A percentile compares a stretch with the other conserved stretches of the same genome.
Conservation (phyloP, 2,888 invertebrate genomes). For the Myathropa florea region DNA sequence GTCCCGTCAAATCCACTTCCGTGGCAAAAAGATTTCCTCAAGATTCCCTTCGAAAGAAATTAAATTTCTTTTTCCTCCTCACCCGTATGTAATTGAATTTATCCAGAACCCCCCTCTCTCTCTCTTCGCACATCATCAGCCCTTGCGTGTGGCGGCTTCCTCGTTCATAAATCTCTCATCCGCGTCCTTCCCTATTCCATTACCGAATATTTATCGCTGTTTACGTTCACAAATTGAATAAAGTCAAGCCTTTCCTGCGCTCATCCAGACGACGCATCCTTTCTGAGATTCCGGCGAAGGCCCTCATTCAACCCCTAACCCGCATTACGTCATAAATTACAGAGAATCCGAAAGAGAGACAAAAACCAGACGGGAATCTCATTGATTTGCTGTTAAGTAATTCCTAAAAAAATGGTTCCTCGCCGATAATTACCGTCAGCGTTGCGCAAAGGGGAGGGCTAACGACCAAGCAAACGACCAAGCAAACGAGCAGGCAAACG, state of each 20-base stretch:
- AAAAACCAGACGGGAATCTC: slow-evolving; percentile 13
- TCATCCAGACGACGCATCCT: background rate
- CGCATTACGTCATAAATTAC: slow-evolving; percentile 67
- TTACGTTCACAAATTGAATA: slow-evolving; percentile 64
- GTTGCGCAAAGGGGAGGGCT: background rate
- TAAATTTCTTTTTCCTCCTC: background rate
- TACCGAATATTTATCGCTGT: slow-evolving; percentile 59
- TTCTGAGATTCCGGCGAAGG: slow-evolving; percentile 7
- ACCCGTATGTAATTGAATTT: slow-evolving; percentile 47
- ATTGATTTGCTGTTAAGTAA: slow-evolving; percentile 57
- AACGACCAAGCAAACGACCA: slow-evolving; percentile 45
- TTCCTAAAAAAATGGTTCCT: slow-evolving; percentile 40
- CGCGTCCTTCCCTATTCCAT: background rate
- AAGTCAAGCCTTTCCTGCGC: slow-evolving; percentile 51
- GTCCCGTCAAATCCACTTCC: background rate
- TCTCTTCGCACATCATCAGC: slow-evolving; percentile 1
- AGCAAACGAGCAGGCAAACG: slow-evolving; percentile 19
- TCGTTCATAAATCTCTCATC: slow-evolving; percentile 11
- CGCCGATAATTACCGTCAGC: slow-evolving; percentile 37
- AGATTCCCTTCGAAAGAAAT: background rate
- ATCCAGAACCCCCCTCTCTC: slow-evolving; percentile 31
- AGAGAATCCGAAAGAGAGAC: slow-evolving; percentile 3
- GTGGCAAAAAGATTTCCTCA: background rate
- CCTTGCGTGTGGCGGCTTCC: background rate
- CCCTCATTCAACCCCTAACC: slow-evolving; percentile 56